A percentile compares a stretch with the other conserved stretches of the same genome.
Conservation (phyloP, 1,140 invertebrate genomes). For the Brachionus manjavacas region DNA sequence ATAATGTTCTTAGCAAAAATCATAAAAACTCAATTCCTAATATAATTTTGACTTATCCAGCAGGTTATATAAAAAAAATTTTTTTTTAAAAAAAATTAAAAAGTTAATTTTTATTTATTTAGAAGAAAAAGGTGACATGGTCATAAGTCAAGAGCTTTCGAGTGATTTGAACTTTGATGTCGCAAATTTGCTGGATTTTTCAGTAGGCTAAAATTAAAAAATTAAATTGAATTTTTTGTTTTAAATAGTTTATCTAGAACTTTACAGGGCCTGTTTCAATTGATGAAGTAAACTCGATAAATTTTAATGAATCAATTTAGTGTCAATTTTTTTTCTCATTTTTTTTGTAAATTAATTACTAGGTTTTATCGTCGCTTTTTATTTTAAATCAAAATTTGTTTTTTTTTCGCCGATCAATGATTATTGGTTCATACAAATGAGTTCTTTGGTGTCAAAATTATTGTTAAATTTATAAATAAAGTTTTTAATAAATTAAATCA, state of each 20-base stretch:
- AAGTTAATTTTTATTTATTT: not conserved
- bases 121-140: not conserved
- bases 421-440: not conserved
- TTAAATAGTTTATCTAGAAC: not conserved
- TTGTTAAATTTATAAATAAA: not conserved
- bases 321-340: not conserved
- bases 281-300: not conserved
- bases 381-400: not conserved
- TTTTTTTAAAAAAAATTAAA: not conserved
- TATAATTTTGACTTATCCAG: conserved; percentile 26
- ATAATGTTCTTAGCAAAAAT: not conserved
- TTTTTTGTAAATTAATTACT: not conserved
- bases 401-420: not conserved
- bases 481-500: not conserved
- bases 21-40: conserved; percentile 40
- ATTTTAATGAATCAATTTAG: conserved; percentile 6
- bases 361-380: not conserved
- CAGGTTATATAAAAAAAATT: conserved; percentile 14
- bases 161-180: conserved; percentile 10
- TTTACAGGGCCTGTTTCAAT: conserved; percentile 4
- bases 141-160: conserved; percentile 22
- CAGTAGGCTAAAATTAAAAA: not conserved
- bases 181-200: not conserved
- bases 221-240: not conserved
- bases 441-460: conserved; percentile 14